Evolutionary conservation across 2,888 invertebrate species (phyloP), one percentile per base, ranked within the genome.

Genomic region (Chrysodeixis includens): DNA sequence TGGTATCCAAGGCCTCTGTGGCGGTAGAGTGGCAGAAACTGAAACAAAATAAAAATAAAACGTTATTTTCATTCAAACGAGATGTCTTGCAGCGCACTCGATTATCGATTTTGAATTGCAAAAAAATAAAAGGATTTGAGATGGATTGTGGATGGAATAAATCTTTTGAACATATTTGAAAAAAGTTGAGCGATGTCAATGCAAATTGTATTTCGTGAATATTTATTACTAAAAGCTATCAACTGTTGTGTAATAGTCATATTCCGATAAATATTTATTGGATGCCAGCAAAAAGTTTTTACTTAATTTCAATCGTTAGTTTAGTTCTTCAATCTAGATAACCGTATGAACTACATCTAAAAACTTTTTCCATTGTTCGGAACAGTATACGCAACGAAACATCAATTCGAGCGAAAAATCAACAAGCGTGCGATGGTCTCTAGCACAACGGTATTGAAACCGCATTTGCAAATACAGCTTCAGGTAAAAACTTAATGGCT

Each of bases 1-100:
- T 73, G 98, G 98, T 90, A 99, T 98, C 99, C 99, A 99, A 88
- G 99, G 99, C 93, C 99, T 96, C 92, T 98, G 98, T 80, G 99
- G 99, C 83, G 99, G 99, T 91, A 97, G 96, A 81, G 97, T 97
- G 86, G 98, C 97, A 87, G 98, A 98, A 90, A 98, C 98, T 98
- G 96, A 73, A 97, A 98, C 91, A 90, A 93, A 92, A 87, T 87
- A 85, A 88, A 77, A 83, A 82, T 66, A 83, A 61, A 81, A 58
- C 26, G 26, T 69, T 59, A 76, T 44, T 66, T 66, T 56, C n/a
- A 30, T 16, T 49, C 57, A 53, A 40, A 58, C 44, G 40, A 67
- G 40, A 56, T 55, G 40, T 60, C 69, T 65, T 44, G 56, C 46
- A 74, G 46, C 51, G 56, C n/a, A 56, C 22, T 63, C 40, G 26